Base-by-base conservation (phyloP, 2,797 vertebrate genomes). In the Poeciliopsis turneri region DNA sequence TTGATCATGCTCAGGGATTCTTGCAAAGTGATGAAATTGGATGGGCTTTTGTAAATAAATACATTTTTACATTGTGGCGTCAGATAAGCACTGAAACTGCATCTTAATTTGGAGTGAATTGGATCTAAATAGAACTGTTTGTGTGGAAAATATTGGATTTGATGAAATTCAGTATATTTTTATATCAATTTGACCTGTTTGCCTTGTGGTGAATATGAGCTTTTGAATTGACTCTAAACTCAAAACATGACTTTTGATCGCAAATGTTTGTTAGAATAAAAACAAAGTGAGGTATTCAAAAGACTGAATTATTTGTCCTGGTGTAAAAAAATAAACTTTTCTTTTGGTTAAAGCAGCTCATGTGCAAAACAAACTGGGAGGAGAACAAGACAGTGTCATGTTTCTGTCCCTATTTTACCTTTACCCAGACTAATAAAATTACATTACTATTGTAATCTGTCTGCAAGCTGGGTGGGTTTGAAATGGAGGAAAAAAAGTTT, bases 381-480 rank as follows among this genome's bases (percentile, higher is more conserved):
- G 87, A 87, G 88, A 89, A 87, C 82, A 59, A 87, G 81, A 89
- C 84, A 84, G 80, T 90, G 86, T 91, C 83, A 53, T 74, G 76
- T 74, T 74, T 76, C 49, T 33, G 68, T 82, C 59, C 30, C 43
- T 51, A 11, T 80, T 87, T 81, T 30, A 69, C 75, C 72, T 80
- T 78, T 78, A 72, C 49, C 51, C 75, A 85, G 77, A 81, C 59
- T 73, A 78, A 43, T 84, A 70, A 75, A 87, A 78, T 64, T 49
- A 73, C 47, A 25, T 53, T 53, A 10, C 9, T 53, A 79, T 66
- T 75, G 70, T 49, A 73, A 43, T 79, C 79, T 89, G 77, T 90
- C 84, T 85, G 74, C 77, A 74, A 55, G 30, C 28, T n/a, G 75
- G 78, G 80, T 72, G 78, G 74, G 77, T 85, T 87, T 79, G 11